Evolutionary conservation across 2,888 invertebrate species (phyloP).

Genomic region (Mythimna loreyi): DNA sequence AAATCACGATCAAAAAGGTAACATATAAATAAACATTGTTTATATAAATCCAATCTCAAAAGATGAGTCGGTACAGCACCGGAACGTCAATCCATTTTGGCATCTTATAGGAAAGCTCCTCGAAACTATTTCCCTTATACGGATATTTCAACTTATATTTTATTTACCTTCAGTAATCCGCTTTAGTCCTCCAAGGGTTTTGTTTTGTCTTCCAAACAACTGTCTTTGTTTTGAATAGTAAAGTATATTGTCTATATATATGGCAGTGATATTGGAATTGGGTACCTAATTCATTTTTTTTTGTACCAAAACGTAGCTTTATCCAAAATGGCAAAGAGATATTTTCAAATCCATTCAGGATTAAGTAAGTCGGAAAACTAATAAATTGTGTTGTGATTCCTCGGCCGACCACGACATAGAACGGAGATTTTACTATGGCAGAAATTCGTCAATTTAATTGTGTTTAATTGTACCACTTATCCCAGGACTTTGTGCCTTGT

Average conservation of each 20-base stretch:
- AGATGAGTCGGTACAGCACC: background rate
- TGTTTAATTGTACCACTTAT: no score
- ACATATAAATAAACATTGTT: background rate
- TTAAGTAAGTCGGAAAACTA: no score
- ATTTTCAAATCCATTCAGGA: no score
- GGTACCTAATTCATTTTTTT: no score
- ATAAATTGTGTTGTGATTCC: no score
- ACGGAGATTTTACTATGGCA: no score
- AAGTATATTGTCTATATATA: background rate
- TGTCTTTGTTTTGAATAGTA: constrained; percentile 30
- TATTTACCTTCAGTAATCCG: constrained; percentile 53
- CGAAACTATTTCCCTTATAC: constrained; percentile 26
- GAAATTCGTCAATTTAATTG: no score
- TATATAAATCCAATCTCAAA: background rate
- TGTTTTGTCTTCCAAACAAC: constrained; percentile 27
- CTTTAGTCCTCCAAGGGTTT: constrained; percentile 30
- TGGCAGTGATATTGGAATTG: background rate
- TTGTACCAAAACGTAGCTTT: no score
- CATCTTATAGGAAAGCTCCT: constrained; percentile 19
- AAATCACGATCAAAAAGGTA: background rate
- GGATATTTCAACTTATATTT: constrained; percentile 39
- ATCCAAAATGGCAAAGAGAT: no score
- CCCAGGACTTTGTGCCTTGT: no score
- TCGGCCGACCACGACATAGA: no score
- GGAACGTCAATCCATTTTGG: constrained; percentile 14